Evolutionary conservation across 2,888 invertebrate genomes (phyloP).

Genomic region (Standfussiana lucernea): DNA sequence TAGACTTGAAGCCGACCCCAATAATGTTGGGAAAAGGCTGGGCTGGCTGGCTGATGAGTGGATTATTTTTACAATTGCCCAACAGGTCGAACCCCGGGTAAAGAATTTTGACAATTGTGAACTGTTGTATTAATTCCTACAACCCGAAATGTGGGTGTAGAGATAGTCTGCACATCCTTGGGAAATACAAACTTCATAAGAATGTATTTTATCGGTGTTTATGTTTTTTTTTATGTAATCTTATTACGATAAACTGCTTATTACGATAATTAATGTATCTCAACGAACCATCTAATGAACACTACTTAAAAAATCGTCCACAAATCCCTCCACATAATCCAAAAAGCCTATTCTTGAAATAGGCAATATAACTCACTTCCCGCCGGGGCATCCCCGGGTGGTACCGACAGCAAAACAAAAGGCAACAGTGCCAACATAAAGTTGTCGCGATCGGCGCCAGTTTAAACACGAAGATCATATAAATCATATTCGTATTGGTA

Average conservation of each 20-base stretch:
- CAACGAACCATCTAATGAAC: neutral
- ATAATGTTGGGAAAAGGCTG: no score
- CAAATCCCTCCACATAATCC: slow-evolving; percentile 2
- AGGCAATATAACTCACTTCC: slow-evolving; percentile 48
- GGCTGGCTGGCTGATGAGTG: no score
- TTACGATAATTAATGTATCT: slow-evolving; percentile 3
- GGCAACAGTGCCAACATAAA: slow-evolving; percentile 77
- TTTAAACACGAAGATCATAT: slow-evolving; percentile 77
- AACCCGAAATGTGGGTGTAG: neutral
- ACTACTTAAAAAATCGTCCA: neutral
- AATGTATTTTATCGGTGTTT: neutral
- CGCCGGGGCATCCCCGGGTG: slow-evolving; percentile 72
- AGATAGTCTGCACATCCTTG: neutral
- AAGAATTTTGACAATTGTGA: neutral
- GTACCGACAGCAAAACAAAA: slow-evolving; percentile 77
- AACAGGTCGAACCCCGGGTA: neutral
- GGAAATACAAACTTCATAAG: neutral
- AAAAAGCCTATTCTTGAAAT: slow-evolving; percentile 7
- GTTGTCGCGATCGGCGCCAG: slow-evolving; percentile 83
- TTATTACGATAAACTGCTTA: neutral
- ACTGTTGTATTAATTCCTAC: neutral
- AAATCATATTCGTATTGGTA: slow-evolving; percentile 76
- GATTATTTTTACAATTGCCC: neutral
- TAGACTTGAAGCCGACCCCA: no score
- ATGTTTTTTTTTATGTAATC: neutral